Conservation (phyloP, 2,797 vertebrate species). For the Lycodopsis pacificus region DNA sequence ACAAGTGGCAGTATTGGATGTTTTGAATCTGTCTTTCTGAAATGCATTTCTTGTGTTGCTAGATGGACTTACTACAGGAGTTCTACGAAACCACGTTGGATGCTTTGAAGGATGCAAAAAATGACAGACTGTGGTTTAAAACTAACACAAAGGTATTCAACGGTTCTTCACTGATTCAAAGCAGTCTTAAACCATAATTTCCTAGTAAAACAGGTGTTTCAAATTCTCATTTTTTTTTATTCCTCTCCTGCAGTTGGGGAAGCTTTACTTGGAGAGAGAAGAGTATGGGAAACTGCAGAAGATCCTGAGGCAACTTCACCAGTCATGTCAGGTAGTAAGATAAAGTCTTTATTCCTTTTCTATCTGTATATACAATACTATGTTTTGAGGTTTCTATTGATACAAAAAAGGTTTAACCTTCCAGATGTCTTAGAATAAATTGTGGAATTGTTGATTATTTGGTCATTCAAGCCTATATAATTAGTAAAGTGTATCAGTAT, state of each 20-base stretch:
- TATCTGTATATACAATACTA: neutral
- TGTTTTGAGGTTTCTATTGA: neutral
- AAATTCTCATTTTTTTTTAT: neutral
- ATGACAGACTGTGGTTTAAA: conserved; percentile 98
- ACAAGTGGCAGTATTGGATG: neutral
- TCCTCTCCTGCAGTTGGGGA: conserved; percentile 89
- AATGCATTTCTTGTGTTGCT: conserved; percentile 44
- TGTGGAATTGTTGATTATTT: neutral
- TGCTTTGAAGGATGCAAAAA: conserved; percentile 98
- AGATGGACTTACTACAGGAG: conserved; percentile 99
- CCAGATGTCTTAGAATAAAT: neutral
- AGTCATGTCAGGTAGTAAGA: conserved; percentile 95
- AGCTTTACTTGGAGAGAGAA: conserved; percentile 98
- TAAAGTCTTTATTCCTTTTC: neutral
- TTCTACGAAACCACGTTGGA: conserved; percentile 99
- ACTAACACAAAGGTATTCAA: conserved; percentile 97
- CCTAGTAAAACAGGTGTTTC: neutral
- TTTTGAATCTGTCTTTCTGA: conserved; percentile 8
- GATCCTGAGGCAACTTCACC: conserved; percentile 97
- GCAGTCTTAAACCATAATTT: neutral
- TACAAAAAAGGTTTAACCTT: neutral
- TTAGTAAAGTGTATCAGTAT: neutral
- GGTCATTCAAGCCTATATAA: neutral
- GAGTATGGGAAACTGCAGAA: conserved; percentile 99
- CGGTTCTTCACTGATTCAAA: neutral